Evolutionary conservation across 1,140 invertebrate genomes (phyloP).

Genomic region (Drosophila bocqueti): DNA sequence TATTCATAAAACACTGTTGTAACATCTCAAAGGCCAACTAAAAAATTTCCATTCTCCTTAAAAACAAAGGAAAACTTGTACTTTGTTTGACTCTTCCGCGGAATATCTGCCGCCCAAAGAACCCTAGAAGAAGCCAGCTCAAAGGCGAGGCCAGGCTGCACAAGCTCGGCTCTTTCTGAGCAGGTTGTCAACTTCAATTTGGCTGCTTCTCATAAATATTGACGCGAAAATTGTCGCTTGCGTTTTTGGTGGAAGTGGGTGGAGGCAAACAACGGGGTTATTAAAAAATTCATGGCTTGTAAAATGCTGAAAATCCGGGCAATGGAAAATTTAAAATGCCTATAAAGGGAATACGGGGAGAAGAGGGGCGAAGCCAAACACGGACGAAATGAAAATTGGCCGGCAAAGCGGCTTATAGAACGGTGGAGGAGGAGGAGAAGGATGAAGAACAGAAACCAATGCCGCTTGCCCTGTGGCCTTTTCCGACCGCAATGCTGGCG

Average conservation of each 20-base stretch:
- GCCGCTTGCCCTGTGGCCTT: slow-evolving; percentile 61
- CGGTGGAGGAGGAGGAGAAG: slow-evolving; percentile 14
- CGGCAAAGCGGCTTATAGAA: slow-evolving; percentile 74
- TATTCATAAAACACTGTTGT: slow-evolving; percentile 18
- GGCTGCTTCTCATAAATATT: slow-evolving; percentile 72
- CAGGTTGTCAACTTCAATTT: slow-evolving; percentile 57
- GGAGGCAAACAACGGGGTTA: slow-evolving; percentile 43
- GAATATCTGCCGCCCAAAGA: background rate
- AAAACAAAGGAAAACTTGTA: slow-evolving; percentile 29
- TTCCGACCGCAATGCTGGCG: slow-evolving; percentile 68
- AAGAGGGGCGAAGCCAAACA: background rate
- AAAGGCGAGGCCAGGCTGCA: slow-evolving; percentile 6
- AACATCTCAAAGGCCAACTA: slow-evolving; percentile 11
- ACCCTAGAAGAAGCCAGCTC: slow-evolving; percentile 14
- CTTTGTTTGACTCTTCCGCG: slow-evolving; percentile 21
- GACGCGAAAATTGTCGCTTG: slow-evolving; percentile 78
- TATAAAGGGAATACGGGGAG: slow-evolving; percentile 61
- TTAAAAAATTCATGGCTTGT: slow-evolving; percentile 83
- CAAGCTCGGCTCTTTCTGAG: slow-evolving; percentile 10
- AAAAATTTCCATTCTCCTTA: slow-evolving; percentile 30
- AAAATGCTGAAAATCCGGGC: slow-evolving; percentile 77
- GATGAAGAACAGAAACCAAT: slow-evolving; percentile 48
- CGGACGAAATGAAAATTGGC: slow-evolving; percentile 50
- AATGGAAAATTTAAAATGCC: slow-evolving; percentile 78
- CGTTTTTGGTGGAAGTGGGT: slow-evolving; percentile 43